Base-by-base conservation (phyloP, 1,140 invertebrate species). In the Holotrichia oblita region DNA sequence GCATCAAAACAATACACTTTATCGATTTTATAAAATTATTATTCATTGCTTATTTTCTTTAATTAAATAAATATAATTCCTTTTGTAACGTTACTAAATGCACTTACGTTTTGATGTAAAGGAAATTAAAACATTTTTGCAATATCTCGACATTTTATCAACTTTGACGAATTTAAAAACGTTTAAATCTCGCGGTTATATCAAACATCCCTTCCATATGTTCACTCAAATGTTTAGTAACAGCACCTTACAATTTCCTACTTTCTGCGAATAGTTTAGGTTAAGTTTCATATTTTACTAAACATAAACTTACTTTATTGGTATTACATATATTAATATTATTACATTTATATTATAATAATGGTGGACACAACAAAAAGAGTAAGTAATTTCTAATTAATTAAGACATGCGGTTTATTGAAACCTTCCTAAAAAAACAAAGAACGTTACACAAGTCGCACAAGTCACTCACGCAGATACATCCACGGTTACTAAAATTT, bases 251-350 rank as follows among this genome's bases (percentile, higher is more conserved):
- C 44, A 48, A 69, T 22, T 69, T n/a, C 48, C 17, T 34, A 69
- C 61, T 12, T 34, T 69, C 20, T 69, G 12, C 22, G 22, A 69
- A 27, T 74, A 74, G 40, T 74, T 74, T 74, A 74, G 73, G 73
- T 74, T 74, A 74, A 74, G 73, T 74, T 74, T 74, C 73, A 42
- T 42, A 74, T 74, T 74, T 41, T 41, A 74, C n/a, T 40, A 41
- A 74, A 74, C 17, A 74, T 22, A 74, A 7, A 74, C 8, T 44
- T 40, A 20, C 41, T 41, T 42, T 9, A 24, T 74, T 22, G 41
- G 17, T 74, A 40, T 74, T 41, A 41, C 40, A 74, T 41, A 41
- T 74, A 74, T 41, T 74, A 74, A 40, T 20, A 17, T 40, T 34
- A 34, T 34, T 34, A 34, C 27, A 34, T 34, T 34, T n/a, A 41